Percentiles rank a stretch among this genome's conserved stretches.
Evolutionary conservation across 2,888 invertebrate genomes (phyloP).

Genomic region (Cecidostiba fungosa): DNA sequence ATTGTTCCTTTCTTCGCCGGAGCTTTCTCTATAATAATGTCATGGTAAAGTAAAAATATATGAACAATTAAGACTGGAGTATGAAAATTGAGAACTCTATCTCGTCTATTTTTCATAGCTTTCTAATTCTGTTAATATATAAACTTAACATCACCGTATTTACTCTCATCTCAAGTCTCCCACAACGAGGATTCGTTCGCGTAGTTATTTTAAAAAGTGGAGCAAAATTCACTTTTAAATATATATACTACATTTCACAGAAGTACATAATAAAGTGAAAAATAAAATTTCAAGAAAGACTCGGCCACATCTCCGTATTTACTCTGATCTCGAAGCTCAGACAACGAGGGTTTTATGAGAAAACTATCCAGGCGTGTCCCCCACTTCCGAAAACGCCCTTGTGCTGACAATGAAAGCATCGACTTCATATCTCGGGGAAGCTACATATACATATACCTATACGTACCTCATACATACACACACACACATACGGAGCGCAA

Average conservation of each 20-base stretch:
- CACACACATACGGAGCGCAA: background rate
- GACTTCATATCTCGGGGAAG: background rate
- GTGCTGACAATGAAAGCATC: background rate
- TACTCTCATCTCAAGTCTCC: too few relatives aligned
- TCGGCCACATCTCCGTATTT: conserved; percentile 1
- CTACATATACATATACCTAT: background rate
- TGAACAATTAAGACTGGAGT: conserved; percentile 2
- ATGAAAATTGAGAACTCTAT: background rate
- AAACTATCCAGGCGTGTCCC: conserved; percentile 6
- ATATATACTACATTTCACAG: too few relatives aligned
- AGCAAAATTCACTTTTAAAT: too few relatives aligned
- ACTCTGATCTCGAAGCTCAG: conserved; percentile 24
- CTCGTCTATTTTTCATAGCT: too few relatives aligned
- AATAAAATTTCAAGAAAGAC: background rate
- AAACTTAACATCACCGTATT: too few relatives aligned
- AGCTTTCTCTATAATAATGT: conserved; percentile 27
- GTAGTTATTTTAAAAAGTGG: too few relatives aligned
- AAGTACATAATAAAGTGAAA: background rate
- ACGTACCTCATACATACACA: too few relatives aligned
- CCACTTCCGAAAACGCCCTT: background rate
- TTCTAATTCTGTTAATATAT: too few relatives aligned
- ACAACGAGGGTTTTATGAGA: conserved; percentile 27
- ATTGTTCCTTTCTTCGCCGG: conserved; percentile 40
- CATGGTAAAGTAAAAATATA: conserved; percentile 27
- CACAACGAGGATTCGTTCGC: too few relatives aligned